Conservation (phyloP, 92 coral and sea anemone genomes). For the Paragorgia papillata region DNA sequence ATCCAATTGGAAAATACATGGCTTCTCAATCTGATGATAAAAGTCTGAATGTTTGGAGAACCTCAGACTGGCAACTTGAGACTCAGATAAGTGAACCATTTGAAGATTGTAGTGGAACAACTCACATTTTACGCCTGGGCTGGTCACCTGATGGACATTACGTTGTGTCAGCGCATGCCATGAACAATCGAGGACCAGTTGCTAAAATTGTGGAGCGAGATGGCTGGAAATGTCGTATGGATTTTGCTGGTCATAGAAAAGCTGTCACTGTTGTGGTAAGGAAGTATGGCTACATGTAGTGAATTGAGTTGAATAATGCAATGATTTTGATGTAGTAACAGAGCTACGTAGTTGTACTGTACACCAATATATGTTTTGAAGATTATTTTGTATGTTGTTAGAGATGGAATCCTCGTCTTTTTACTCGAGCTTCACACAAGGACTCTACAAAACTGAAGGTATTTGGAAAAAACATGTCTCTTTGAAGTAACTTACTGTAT, state of each 20-base stretch:
- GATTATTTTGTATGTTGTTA: conserved; percentile 12
- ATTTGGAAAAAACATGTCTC: not conserved
- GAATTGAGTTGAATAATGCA: too few relatives aligned
- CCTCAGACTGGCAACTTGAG: conserved; percentile 96
- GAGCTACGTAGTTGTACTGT: too few relatives aligned
- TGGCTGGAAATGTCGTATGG: conserved; percentile 98
- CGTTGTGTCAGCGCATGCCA: conserved; percentile 98
- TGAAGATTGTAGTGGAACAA: conserved; percentile 93
- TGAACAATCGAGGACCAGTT: conserved; percentile 96
- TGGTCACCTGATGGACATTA: conserved; percentile 99
- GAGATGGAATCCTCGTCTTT: conserved; percentile 94
- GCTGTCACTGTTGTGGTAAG: conserved; percentile 95
- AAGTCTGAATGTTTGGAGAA: conserved; percentile 84
- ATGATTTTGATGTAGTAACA: too few relatives aligned
- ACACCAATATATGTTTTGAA: too few relatives aligned
- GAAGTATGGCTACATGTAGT: not conserved
- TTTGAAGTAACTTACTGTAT: too few relatives aligned
- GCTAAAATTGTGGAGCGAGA: conserved; percentile 97
- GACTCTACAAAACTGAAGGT: conserved; percentile 93
- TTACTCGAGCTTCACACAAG: conserved; percentile 77
- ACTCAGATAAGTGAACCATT: conserved; percentile 83
- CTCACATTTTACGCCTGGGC: conserved; percentile 85
- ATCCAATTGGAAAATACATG: conserved; percentile 94
- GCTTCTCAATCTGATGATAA: conserved; percentile 96
- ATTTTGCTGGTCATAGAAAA: conserved; percentile 94